Conservation (phyloP, 2,888 invertebrate species). For the Tetranychus piercei region DNA sequence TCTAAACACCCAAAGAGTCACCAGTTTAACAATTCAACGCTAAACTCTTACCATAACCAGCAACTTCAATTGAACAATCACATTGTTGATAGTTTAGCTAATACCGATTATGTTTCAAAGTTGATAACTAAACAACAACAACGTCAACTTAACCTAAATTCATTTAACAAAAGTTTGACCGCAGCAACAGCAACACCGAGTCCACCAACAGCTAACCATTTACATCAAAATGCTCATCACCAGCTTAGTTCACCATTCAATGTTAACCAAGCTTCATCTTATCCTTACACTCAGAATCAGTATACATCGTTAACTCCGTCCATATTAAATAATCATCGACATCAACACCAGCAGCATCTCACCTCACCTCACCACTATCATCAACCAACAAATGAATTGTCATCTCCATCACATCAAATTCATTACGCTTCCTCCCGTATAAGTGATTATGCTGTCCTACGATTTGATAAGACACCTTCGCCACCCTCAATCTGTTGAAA, state of each 20-base stretch:
- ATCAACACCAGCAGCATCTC: slow-evolving; percentile 6
- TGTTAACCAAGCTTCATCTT: neutral
- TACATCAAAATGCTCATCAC: neutral
- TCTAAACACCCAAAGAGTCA: neutral
- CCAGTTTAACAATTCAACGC: neutral
- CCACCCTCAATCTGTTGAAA: slow-evolving; percentile 21
- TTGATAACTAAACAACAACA: slow-evolving; percentile 13
- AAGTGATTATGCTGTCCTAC: slow-evolving; percentile 22
- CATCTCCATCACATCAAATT: neutral
- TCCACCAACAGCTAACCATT: neutral
- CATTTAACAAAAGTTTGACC: neutral
- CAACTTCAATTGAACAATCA: slow-evolving; percentile 6
- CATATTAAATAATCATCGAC: neutral
- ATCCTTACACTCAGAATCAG: neutral
- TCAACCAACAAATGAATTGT: slow-evolving; percentile 4
- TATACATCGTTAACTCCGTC: neutral
- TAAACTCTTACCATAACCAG: too few species aligned
- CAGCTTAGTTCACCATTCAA: neutral
- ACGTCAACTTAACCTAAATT: neutral
- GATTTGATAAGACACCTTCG: slow-evolving; percentile 21
- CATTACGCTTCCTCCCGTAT: slow-evolving; percentile 6
- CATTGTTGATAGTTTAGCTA: too few species aligned
- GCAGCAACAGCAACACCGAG: slow-evolving; percentile 3
- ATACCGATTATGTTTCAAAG: neutral
- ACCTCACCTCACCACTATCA: slow-evolving; percentile 12